Evolutionary conservation across 2,888 invertebrate species (phyloP).

Genomic region (Nephrotoma guestfalica): DNA sequence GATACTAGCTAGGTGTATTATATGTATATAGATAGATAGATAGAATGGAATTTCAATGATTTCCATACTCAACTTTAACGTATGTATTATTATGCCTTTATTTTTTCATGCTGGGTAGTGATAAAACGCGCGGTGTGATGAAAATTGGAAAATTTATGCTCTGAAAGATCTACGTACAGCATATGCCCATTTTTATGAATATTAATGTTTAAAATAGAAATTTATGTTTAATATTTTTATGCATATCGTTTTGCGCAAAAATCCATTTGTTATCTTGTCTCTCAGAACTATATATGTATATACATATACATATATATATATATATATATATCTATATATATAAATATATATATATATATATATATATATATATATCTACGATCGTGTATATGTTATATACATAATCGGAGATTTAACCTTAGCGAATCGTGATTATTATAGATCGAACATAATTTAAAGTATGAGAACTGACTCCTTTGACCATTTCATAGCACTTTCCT

Average conservation of each 20-base stretch:
- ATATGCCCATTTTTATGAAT: background rate
- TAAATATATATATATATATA: background rate
- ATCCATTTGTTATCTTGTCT: background rate
- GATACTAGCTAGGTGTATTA: background rate
- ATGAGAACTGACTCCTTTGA: background rate
- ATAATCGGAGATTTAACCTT: background rate
- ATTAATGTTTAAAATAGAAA: background rate
- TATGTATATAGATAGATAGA: background rate
- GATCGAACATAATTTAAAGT: background rate
- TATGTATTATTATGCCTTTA: background rate
- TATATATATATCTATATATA: background rate
- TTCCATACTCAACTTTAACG: background rate
- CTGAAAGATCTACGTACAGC: background rate
- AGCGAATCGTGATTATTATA: background rate
- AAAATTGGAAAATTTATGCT: background rate
- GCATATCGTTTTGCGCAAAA: background rate
- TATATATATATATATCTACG: background rate
- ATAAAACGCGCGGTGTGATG: background rate
- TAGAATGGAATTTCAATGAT: background rate
- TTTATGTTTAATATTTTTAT: background rate
- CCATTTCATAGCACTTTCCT: too few species aligned
- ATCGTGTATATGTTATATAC: background rate
- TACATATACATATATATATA: background rate
- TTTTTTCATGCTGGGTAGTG: background rate
- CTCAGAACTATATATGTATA: background rate